These are phyloP conservation scores for Nylanderia fulva DNA, from an alignment of 1,140 invertebrate species.

Conservation along the genomic window DNA sequence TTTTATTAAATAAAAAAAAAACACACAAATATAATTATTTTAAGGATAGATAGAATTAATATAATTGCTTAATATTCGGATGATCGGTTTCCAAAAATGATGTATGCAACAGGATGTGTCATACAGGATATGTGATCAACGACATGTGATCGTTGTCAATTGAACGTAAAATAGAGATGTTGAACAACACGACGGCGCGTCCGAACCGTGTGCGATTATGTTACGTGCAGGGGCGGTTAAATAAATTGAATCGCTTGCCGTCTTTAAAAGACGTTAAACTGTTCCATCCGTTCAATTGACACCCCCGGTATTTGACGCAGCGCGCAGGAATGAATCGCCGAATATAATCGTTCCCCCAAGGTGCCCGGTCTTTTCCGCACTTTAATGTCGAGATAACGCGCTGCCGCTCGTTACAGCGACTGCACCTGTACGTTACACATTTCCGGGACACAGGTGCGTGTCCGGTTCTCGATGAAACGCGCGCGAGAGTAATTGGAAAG, in stretches of 20 bases:
- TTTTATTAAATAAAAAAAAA: neutral
- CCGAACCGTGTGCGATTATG: conserved; percentile 42
- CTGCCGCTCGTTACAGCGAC: conserved; percentile 50
- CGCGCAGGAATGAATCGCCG: conserved; percentile 77
- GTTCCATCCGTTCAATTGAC: conserved; percentile 84
- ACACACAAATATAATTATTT: too few relatives aligned
- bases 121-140: neutral
- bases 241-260: conserved; percentile 83
- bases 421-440: conserved; percentile 78
- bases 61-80: neutral
- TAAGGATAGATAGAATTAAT: neutral
- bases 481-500: conserved; percentile 46
- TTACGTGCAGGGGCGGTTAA: conserved; percentile 72
- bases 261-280: conserved; percentile 82
- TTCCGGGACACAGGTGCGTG: conserved; percentile 81
- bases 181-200: neutral
- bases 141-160: neutral
- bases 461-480: conserved; percentile 69
- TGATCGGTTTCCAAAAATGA: neutral
- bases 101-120: neutral
- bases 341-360: conserved; percentile 74
- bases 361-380: neutral
- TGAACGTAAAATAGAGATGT: conserved; percentile 15
- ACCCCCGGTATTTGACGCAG: conserved; percentile 72
- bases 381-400: conserved; percentile 35